Conservation (phyloP, 2,888 invertebrate genomes). For the Pilophorus perplexus region DNA sequence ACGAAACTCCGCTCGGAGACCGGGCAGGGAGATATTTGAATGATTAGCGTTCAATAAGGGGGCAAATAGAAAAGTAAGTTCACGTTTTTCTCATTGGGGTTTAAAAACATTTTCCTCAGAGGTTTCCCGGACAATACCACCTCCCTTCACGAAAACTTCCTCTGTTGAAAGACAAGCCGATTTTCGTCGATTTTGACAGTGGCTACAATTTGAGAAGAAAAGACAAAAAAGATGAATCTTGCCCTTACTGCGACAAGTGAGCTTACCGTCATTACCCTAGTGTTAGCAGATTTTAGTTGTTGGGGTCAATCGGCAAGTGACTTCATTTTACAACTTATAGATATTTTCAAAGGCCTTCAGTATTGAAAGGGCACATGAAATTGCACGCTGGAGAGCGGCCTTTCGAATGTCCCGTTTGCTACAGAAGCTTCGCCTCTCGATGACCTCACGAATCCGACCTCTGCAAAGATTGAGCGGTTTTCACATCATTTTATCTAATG, state of each 20-base stretch:
- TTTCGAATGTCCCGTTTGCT: conserved; percentile 34
- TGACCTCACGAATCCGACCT: not conserved
- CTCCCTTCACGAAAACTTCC: conserved; percentile 20
- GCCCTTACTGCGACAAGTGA: conserved; percentile 27
- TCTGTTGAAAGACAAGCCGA: conserved; percentile 4
- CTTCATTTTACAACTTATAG: too few species aligned
- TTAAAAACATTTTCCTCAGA: not conserved
- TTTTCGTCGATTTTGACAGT: conserved; percentile 20
- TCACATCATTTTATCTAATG: not conserved
- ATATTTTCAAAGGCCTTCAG: conserved; percentile 21
- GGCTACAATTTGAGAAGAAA: conserved; percentile 29
- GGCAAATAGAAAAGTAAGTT: too few species aligned
- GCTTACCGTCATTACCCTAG: not conserved
- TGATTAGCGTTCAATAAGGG: too few species aligned
- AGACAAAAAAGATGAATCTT: conserved; percentile 16
- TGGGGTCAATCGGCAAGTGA: too few species aligned
- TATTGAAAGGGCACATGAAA: conserved; percentile 21
- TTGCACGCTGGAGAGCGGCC: conserved; percentile 19
- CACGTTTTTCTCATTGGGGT: too few species aligned
- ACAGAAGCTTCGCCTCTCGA: conserved; percentile 15
- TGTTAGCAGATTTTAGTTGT: not conserved
- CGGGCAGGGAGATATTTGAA: too few species aligned
- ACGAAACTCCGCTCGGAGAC: too few species aligned
- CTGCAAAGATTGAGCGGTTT: not conserved
- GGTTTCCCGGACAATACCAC: conserved; percentile 14